These are phyloP conservation scores for Trichechus manatus DNA, from an alignment of 2,113 vertebrate species.

Conservation along the genomic window DNA sequence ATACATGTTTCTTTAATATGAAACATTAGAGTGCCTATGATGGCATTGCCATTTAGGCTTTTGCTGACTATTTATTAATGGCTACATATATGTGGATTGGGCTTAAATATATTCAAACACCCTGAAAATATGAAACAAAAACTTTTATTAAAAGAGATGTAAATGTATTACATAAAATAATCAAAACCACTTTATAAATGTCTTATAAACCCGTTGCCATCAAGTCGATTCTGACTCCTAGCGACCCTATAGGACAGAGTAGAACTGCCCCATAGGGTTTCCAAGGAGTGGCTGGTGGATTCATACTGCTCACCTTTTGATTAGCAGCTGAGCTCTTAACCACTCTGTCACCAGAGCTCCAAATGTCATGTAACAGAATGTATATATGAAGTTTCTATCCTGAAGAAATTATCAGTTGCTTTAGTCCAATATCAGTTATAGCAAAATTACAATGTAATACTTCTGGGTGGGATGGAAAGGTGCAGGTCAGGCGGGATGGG, in stretches of 20 bases:
- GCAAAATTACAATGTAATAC: not conserved
- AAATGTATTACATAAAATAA: not conserved
- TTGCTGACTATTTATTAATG: not conserved
- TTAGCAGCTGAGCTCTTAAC: too few relatives aligned
- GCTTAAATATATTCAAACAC: not conserved
- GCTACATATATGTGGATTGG: not conserved
- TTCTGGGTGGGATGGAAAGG: not conserved
- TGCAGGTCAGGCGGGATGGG: too few relatives aligned
- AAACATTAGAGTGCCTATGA: not conserved
- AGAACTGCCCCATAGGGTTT: too few relatives aligned
- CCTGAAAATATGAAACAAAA: not conserved
- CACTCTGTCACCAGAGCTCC: too few relatives aligned
- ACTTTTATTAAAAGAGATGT: not conserved
- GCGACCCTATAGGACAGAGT: too few relatives aligned
- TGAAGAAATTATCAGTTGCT: not conserved
- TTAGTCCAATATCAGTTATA: not conserved
- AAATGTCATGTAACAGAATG: not conserved
- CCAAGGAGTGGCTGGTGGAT: too few relatives aligned
- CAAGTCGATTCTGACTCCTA: too few relatives aligned
- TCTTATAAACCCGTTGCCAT: not conserved
- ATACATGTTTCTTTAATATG: not conserved
- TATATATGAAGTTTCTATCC: not conserved
- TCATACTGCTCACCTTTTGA: too few relatives aligned
- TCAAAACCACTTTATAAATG: not conserved
- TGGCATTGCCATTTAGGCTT: not conserved